Evolutionary conservation across 35 echinoderm and acorn worm species (phyloP), one percentile per base, ranked within the genome.

Genomic region (Patiria miniata): DNA sequence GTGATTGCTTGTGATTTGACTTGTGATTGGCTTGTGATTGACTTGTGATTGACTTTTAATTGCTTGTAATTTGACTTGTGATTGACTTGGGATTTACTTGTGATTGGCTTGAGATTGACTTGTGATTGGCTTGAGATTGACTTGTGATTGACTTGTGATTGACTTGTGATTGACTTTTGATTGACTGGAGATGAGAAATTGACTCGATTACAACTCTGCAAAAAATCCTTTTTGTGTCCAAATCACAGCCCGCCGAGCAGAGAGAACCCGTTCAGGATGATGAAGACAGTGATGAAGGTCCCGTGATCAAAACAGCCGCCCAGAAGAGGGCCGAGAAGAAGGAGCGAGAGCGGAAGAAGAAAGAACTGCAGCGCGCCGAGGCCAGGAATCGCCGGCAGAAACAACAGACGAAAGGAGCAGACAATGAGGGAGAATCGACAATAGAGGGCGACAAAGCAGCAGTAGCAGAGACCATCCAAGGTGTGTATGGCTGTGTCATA

Each of bases 321-420:
- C 96, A 99, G 54, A 99, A 99, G 77, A 91, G 92, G 39, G 96
- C 96, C 9, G 96, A 99, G 87, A 99, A 99, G 59, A 99, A 99
- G 36, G 96, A 95, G 39, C 50, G 89, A 58, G 93, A 92, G 65
- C 86, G 55, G 89, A 92, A 92, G 83, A 92, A 92, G 47, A 95
- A 94, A 80, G 87, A 90, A 42, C 90, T 61, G 55, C 85, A 93
- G 32, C 77, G 78, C 55, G 40, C 83, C 36, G 86, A 81, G 52
- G 84, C 84, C 65, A 83, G 65, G 51, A 93, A 93, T 19, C 15
- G 61, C 32, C 86, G 61, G 40, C 17, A 36, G 53, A 82, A 89
- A 81, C 68, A 91, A 68, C 58, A 85, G 81, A 51, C 88, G 18
- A 84, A 93, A 57, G 92, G 65, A 40, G 79, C 12, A 17, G 33